phyloP scores from a whole-genome alignment of 2,888 invertebrate species.

The Protodeltote pygarga region DNA sequence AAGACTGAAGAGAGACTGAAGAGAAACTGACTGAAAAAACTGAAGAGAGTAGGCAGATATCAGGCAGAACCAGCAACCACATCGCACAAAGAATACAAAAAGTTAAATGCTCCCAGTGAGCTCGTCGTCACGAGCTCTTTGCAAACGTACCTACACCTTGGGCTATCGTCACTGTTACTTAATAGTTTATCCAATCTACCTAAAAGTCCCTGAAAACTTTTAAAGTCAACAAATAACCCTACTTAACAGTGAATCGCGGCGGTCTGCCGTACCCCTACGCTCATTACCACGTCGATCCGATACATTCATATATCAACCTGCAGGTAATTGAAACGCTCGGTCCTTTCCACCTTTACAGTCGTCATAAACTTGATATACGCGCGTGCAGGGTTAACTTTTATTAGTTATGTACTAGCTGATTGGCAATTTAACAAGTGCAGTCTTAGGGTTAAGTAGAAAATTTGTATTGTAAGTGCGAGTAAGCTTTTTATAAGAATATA shows the following conservation, averaged over 20 bases:
- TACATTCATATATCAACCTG: conserved; percentile 38
- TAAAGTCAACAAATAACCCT: conserved; percentile 18
- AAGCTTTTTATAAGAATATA: not conserved
- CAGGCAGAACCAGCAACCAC: too few species aligned
- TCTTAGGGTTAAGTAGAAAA: not conserved
- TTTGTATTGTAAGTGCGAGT: not conserved
- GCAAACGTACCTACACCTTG: too few species aligned
- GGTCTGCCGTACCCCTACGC: conserved; percentile 29
- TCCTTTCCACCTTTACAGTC: conserved; percentile 34
- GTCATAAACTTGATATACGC: conserved; percentile 41
- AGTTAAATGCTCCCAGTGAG: too few species aligned
- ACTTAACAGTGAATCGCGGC: conserved; percentile 16
- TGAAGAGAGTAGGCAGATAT: too few species aligned
- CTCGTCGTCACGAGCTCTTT: too few species aligned
- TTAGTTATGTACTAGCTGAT: conserved; percentile 34
- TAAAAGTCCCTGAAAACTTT: not conserved
- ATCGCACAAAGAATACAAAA: too few species aligned
- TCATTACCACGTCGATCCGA: conserved; percentile 35
- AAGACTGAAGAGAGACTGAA: too few species aligned
- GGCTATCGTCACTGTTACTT: too few species aligned
- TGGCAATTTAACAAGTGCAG: conserved; percentile 28
- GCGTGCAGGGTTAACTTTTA: conserved; percentile 30
- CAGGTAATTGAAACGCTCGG: conserved; percentile 42
- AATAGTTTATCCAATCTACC: too few species aligned
- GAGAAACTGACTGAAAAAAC: not conserved